phyloP scores from a whole-genome alignment of 2,797 vertebrate species.

The Zalophus californianus region DNA sequence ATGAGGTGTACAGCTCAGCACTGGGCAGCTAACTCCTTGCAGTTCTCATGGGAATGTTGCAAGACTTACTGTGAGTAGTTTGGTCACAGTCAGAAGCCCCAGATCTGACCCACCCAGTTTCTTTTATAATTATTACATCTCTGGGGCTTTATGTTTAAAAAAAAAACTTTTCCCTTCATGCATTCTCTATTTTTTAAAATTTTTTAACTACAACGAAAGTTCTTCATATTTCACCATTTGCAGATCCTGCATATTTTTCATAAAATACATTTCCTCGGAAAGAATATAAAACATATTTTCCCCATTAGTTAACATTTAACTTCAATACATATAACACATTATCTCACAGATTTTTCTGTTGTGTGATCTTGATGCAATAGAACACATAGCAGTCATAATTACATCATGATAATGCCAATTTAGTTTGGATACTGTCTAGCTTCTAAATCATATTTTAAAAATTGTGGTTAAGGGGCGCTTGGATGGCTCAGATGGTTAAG shows the following conservation, averaged over 20 bases:
- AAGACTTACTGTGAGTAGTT: not conserved
- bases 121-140: conserved; percentile 44
- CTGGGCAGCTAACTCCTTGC: not conserved
- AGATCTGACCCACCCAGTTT: not conserved
- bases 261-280: conserved; percentile 49
- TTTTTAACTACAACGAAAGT: conserved; percentile 32
- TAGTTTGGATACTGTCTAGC: conserved; percentile 29
- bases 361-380: conserved; percentile 1
- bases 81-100: conserved; percentile 6
- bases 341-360: conserved; percentile 42
- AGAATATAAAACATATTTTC: conserved; percentile 41
- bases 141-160: not conserved
- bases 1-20: not conserved
- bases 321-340: not conserved
- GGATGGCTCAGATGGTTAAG: not conserved
- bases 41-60: not conserved
- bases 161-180: not conserved
- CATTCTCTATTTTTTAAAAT: not conserved
- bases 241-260: conserved; percentile 14
- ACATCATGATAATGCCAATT: conserved; percentile 53
- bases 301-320: conserved; percentile 33
- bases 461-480: not conserved
- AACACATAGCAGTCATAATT: conserved; percentile 13
- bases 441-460: conserved; percentile 21
- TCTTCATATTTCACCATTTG: conserved; percentile 37